Evolutionary conservation across 2,113 vertebrate genomes (phyloP).

Genomic region (Pristiophorus japonicus): DNA sequence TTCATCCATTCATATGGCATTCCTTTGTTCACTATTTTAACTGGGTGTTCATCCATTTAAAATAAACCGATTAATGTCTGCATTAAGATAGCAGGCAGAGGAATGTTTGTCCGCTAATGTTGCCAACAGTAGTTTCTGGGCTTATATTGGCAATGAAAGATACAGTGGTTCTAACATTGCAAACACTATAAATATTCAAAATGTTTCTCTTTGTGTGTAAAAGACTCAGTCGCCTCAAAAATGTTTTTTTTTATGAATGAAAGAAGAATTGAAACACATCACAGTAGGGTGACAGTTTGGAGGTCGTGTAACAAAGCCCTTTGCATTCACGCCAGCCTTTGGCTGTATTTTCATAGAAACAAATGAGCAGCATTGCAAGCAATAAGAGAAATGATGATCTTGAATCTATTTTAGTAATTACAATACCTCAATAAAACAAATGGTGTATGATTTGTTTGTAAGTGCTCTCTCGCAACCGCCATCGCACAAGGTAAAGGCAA

Average conservation of each 20-base stretch:
- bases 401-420: background rate
- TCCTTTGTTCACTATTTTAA: background rate
- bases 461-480: background rate
- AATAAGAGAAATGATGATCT: background rate
- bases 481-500: background rate
- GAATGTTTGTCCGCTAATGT: background rate
- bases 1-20: slow-evolving; percentile 30
- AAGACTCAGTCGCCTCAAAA: background rate
- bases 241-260: background rate
- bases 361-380: background rate
- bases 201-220: background rate
- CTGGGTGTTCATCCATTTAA: background rate
- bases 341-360: background rate
- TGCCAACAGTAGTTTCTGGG: background rate
- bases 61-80: background rate
- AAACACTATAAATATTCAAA: background rate
- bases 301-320: background rate
- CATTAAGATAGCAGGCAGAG: background rate
- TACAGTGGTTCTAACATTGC: background rate
- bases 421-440: background rate
- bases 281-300: background rate
- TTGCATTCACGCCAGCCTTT: background rate
- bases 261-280: background rate
- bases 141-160: background rate
- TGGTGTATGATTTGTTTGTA: background rate